Percentiles rank a stretch among this genome's conserved stretches.
Conservation (phyloP, 92 coral and sea anemone genomes). For the Micromussa lordhowensis region DNA sequence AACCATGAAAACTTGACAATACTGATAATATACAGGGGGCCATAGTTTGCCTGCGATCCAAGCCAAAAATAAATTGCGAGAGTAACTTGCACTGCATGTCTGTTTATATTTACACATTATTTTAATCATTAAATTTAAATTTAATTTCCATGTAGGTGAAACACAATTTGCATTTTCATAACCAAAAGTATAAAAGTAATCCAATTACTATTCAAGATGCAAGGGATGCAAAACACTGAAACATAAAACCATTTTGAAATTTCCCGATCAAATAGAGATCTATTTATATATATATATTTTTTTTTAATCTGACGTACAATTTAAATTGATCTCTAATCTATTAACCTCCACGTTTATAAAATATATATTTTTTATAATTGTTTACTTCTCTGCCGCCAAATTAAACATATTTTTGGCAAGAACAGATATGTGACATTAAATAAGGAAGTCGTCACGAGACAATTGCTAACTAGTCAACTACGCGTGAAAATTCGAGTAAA, state of each 20-base stretch:
- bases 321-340: not conserved
- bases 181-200: not conserved
- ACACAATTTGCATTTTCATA: not conserved
- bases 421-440: not conserved
- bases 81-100: not conserved
- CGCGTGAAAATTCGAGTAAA: slow-evolving; percentile 7
- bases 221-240: not conserved
- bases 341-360: not conserved
- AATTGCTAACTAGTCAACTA: not conserved
- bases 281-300: too few relatives aligned
- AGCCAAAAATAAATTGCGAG: not conserved
- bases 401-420: not conserved
- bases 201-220: not conserved
- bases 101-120: not conserved
- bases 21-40: not conserved
- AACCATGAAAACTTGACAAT: slow-evolving; percentile 1
- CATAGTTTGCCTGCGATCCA: not conserved
- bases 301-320: too few relatives aligned
- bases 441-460: not conserved
- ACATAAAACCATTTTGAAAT: not conserved
- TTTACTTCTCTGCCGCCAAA: not conserved
- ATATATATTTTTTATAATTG: not conserved
- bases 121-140: not conserved
- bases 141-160: not conserved
- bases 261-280: not conserved